Evolutionary conservation across 1,140 invertebrate species (phyloP), one percentile per base, ranked within the genome.

Genomic region (Drosophila hydei): DNA sequence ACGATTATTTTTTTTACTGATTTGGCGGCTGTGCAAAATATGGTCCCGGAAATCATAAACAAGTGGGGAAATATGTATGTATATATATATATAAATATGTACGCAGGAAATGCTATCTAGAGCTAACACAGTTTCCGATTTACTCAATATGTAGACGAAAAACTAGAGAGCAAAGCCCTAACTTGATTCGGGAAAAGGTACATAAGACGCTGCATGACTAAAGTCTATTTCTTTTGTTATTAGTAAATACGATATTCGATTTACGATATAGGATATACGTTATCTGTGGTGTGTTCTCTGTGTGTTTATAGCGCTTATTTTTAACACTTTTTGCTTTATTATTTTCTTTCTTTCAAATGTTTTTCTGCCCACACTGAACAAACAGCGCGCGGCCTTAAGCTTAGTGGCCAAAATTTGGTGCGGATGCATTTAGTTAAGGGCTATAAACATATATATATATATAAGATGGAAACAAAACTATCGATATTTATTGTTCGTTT

Each of bases 381-480:
- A 87, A 85, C 81, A 87, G 80, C 77, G 80, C 81, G 84, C 36
- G 81, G 80, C 81, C 80, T 80, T 84, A 87, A 77, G 69, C 64
- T 85, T 50, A 65, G 33, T 61, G 70, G 79, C 79, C 75, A 83
- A 62, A 79, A 70, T 62, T 48, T 40, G 30, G 50, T 73, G 73
- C 61, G 48, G 50, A 75, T 65, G 72, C 43, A 54, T 14, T 61
- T 83, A 64, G 59, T 64, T 61, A 33, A 27, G 33, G 43, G n/a
- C 50, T 42, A 11, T 8, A 38, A 18, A 33, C 21, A 21, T 9
- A 50, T 3, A 4, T 48, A 21, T 30, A 21, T 11, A 27, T 27
- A 54, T 7, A 50, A 11, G 9, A 33, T 11, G 2, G 2, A 11
- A 33, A 42, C 14, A 42, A 16, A 42, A 6, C 14, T 14, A 42